Evolutionary conservation across 2,888 invertebrate species (phyloP).

Genomic region (Pilophorus perplexus): DNA sequence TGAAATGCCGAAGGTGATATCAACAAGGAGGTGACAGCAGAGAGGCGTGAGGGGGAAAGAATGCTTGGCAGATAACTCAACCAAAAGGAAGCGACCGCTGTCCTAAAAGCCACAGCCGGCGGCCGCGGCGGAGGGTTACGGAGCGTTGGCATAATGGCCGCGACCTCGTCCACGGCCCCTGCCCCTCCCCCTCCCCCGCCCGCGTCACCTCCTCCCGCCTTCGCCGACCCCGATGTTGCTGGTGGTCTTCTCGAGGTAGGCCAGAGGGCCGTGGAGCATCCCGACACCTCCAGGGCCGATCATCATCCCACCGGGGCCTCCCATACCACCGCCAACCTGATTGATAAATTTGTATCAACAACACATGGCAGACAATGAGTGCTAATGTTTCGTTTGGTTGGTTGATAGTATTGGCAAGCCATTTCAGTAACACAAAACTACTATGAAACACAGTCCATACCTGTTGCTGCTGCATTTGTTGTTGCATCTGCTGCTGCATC

Average conservation of each 20-base stretch:
- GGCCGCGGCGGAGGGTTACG: constrained; percentile 47
- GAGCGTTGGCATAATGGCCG: constrained; percentile 52
- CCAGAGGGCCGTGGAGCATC: constrained; percentile 77
- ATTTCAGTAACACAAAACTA: not conserved
- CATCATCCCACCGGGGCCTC: constrained; percentile 52
- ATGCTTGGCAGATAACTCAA: constrained; percentile 45
- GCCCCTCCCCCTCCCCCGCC: constrained; percentile 70
- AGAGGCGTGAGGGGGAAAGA: constrained; percentile 40
- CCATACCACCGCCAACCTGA: constrained; percentile 49
- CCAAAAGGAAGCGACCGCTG: constrained; percentile 45
- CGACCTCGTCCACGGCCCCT: constrained; percentile 73
- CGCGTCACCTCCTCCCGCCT: constrained; percentile 79
- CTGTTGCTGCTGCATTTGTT: constrained; percentile 53
- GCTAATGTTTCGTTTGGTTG: no score
- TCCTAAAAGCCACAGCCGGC: constrained; percentile 35
- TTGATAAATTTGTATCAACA: not conserved
- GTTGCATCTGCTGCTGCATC: constrained; percentile 55
- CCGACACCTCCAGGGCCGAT: constrained; percentile 52
- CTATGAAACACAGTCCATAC: no score
- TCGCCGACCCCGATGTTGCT: constrained; percentile 87
- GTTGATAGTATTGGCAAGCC: no score
- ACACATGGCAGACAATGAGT: no score
- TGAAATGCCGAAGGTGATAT: no score
- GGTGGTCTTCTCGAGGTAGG: constrained; percentile 84
- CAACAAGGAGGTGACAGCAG: no score